Percentiles rank a stretch among this genome's conserved stretches.
These are phyloP conservation scores for Oncorhynchus tshawytscha DNA, from an alignment of 2,113 vertebrate genomes.

Conservation along the genomic window DNA sequence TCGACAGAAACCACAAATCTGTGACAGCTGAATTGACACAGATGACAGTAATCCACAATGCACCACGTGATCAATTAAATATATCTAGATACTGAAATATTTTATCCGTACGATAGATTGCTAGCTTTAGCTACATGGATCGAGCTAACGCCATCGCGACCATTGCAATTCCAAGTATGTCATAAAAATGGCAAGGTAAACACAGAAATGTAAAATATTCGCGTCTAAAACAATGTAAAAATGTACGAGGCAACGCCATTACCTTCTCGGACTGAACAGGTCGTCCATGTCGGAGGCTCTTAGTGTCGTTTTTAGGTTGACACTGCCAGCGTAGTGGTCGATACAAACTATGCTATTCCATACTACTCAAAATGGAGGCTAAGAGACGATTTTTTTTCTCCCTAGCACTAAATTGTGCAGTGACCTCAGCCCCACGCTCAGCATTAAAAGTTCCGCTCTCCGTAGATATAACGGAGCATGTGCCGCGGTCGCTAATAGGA, in stretches of 20 bases:
- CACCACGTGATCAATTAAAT: background rate
- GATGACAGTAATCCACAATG: constrained; percentile 7
- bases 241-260: constrained; percentile 62
- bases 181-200: constrained; percentile 12
- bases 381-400: constrained; percentile 78
- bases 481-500: constrained; percentile 75
- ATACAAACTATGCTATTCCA: constrained; percentile 78
- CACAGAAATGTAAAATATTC: background rate
- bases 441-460: constrained; percentile 90
- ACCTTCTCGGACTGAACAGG: constrained; percentile 94
- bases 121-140: constrained; percentile 35
- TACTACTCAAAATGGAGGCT: constrained; percentile 99
- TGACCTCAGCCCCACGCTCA: constrained; percentile 97
- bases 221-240: background rate
- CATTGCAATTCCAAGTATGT: constrained; percentile 59
- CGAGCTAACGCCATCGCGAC: constrained; percentile 68
- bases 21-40: constrained; percentile 22
- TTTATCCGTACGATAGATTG: constrained; percentile 36
- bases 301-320: constrained; percentile 69
- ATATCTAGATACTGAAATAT: background rate
- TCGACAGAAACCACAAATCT: constrained; percentile 11
- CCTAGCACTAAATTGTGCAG: constrained; percentile 81
- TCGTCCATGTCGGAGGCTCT: constrained; percentile 91
- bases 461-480: constrained; percentile 91
- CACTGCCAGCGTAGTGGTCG: constrained; percentile 74